These are phyloP conservation scores for Eilema caniola DNA, from an alignment of 2,888 invertebrate genomes.

Conservation along the genomic window DNA sequence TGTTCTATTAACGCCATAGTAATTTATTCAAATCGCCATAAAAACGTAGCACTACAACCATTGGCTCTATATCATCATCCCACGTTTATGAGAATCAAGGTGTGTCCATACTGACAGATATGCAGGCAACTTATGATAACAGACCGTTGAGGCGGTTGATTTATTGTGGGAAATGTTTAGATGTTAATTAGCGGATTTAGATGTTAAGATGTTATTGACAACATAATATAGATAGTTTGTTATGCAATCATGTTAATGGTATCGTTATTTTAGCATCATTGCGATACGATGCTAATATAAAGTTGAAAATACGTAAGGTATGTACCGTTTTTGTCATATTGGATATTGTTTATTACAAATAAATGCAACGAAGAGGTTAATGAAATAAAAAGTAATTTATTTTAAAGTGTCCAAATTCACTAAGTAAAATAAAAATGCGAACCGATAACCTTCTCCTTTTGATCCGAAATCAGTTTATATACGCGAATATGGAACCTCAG, in stretches of 20 bases:
- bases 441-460: no score
- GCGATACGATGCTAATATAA: background rate
- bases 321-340: background rate
- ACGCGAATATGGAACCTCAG: no score
- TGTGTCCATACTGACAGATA: conserved; percentile 22
- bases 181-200: background rate
- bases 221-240: background rate
- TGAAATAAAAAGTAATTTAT: no score
- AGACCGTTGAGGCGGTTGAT: background rate
- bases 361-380: no score
- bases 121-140: conserved; percentile 28
- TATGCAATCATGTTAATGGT: background rate
- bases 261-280: background rate
- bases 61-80: conserved; percentile 29
- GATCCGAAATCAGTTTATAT: no score
- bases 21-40: conserved; percentile 35
- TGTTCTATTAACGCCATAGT: conserved; percentile 20
- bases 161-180: background rate
- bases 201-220: background rate
- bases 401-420: no score
- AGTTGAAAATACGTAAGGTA: background rate
- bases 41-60: conserved; percentile 27
- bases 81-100: conserved; percentile 33
- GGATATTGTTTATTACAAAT: background rate
- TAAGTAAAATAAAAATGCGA: no score